These are phyloP conservation scores for Anas platyrhynchos DNA, from an alignment of 2,113 vertebrate genomes.

Conservation along the genomic window DNA sequence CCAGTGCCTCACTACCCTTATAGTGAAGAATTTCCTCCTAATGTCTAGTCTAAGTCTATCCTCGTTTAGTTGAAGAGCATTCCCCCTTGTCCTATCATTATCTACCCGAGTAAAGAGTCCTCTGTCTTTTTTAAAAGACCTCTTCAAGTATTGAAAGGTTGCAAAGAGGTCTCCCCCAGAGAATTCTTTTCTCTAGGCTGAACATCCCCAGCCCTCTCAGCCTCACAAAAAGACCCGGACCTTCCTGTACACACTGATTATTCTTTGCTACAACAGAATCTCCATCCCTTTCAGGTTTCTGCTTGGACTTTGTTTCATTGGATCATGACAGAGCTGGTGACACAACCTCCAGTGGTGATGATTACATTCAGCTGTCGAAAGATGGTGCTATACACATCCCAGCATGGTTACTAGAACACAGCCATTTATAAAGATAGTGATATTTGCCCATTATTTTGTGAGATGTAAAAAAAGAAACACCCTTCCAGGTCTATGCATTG, in stretches of 20 bases:
- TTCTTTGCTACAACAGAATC: neutral
- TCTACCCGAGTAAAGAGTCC: no score
- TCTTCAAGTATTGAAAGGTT: no score
- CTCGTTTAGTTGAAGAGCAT: no score
- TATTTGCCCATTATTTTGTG: neutral
- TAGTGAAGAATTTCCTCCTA: no score
- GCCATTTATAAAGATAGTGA: neutral
- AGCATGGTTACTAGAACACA: neutral
- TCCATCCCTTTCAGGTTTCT: neutral
- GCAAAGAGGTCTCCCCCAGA: no score
- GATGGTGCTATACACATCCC: fast-evolving
- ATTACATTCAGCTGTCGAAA: neutral
- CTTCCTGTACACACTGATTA: no score
- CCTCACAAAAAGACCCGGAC: neutral
- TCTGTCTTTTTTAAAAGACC: no score
- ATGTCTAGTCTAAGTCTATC: no score
- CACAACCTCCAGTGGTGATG: neutral
- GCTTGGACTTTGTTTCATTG: neutral
- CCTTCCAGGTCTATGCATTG: neutral
- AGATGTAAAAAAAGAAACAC: neutral
- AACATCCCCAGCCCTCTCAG: no score
- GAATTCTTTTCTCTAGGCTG: no score
- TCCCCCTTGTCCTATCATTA: no score
- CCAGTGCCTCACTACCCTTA: no score
- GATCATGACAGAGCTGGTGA: neutral